Evolutionary conservation across 1,140 invertebrate genomes (phyloP).

Genomic region (Cyrtorhinus lividipennis): DNA sequence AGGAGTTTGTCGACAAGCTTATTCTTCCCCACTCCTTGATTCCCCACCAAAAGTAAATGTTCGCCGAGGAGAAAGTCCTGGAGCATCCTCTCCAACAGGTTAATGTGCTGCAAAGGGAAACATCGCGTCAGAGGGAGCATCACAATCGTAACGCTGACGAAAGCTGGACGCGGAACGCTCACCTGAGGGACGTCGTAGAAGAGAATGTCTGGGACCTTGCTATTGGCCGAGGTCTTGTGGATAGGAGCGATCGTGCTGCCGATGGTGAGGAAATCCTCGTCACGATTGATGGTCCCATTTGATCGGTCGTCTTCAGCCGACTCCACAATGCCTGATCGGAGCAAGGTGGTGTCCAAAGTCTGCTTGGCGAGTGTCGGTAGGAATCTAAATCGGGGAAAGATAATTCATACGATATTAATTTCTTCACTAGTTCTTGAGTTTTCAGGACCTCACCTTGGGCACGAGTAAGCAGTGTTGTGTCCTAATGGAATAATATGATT

Average conservation of each 20-base stretch:
- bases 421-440: too few relatives aligned
- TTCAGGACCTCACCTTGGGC: too few relatives aligned
- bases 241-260: constrained; percentile 59
- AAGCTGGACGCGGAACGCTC: too few relatives aligned
- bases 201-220: constrained; percentile 84
- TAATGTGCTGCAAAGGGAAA: constrained; percentile 48
- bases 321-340: constrained; percentile 41
- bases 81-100: constrained; percentile 66
- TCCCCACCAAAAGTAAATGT: constrained; percentile 85
- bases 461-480: too few relatives aligned
- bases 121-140: too few relatives aligned
- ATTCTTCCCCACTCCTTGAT: constrained; percentile 90
- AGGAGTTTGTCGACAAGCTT: constrained; percentile 90
- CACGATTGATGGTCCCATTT: constrained; percentile 31
- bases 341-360: constrained; percentile 61
- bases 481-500: too few relatives aligned
- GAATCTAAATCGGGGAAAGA: too few relatives aligned
- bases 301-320: constrained; percentile 23
- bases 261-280: constrained; percentile 52
- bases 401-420: too few relatives aligned
- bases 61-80: constrained; percentile 84
- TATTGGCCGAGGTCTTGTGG: constrained; percentile 48
- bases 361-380: constrained; percentile 65
- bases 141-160: too few relatives aligned
- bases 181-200: constrained; percentile 85